Conservation (phyloP, 2,797 vertebrate genomes). For the Sebastes hubbsi region DNA sequence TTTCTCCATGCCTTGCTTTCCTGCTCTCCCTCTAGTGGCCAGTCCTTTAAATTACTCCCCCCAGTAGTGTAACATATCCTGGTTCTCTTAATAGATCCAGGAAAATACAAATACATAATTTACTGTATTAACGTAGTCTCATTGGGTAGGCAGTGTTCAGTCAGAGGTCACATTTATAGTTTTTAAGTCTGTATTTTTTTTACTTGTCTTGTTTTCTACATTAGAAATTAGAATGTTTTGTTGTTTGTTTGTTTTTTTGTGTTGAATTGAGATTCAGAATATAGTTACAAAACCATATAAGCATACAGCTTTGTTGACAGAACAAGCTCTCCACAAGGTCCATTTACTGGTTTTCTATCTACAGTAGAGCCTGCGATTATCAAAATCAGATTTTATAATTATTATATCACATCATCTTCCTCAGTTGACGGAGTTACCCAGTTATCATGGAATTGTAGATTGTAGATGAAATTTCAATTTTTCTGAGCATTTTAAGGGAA, state of each 20-base stretch:
- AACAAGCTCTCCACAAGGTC: not conserved
- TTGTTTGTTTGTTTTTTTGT: not conserved
- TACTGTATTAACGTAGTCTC: not conserved
- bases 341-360: not conserved
- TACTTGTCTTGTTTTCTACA: not conserved
- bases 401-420: not conserved
- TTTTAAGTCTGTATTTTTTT: not conserved
- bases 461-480: not conserved
- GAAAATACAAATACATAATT: not conserved
- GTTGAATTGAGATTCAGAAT: not conserved
- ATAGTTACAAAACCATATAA: not conserved
- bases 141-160: not conserved
- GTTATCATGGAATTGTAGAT: not conserved
- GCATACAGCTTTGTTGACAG: not conserved
- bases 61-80: not conserved
- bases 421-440: not conserved
- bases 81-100: not conserved
- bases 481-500: not conserved
- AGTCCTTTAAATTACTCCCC: conserved; percentile 6
- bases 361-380: not conserved
- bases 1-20: not conserved
- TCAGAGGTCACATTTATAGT: not conserved
- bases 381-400: no score
- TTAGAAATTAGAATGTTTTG: not conserved
- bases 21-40: conserved; percentile 34